Evolutionary conservation across 2,888 invertebrate genomes (phyloP).

Genomic region (Blastobasis lacticolella): DNA sequence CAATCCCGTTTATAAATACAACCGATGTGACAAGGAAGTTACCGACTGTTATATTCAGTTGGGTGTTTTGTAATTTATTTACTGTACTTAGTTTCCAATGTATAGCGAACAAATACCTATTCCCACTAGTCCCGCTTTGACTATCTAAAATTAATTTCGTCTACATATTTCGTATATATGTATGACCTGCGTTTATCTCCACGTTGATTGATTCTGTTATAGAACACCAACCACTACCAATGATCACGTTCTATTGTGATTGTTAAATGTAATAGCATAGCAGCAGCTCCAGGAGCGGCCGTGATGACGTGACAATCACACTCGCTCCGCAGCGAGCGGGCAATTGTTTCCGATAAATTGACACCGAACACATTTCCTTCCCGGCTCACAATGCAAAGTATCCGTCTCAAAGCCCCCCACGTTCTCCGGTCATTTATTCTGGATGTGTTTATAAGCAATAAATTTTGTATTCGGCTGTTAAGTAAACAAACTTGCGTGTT

Average conservation of each 20-base stretch:
- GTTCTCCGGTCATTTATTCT: conserved; percentile 19
- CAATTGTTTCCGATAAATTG: conserved; percentile 30
- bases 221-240: no score
- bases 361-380: conserved; percentile 21
- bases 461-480: conserved; percentile 9
- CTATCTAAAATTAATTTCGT: no score
- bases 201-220: no score
- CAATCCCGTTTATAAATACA: conserved; percentile 35
- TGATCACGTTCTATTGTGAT: no score
- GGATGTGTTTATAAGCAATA: conserved; percentile 14
- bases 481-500: conserved; percentile 4
- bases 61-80: no score
- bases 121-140: no score
- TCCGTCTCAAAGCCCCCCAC: conserved; percentile 15
- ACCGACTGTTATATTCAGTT: no score
- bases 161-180: no score
- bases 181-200: no score
- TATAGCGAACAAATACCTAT: no score
- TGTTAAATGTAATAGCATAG: no score
- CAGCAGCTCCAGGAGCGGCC: conserved; percentile 7
- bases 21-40: background rate
- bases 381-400: conserved; percentile 8
- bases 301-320: conserved; percentile 26
- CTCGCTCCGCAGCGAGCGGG: conserved; percentile 7
- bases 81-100: no score